phyloP scores from a whole-genome alignment of 2,888 invertebrate species.

The Heliconius erato region DNA sequence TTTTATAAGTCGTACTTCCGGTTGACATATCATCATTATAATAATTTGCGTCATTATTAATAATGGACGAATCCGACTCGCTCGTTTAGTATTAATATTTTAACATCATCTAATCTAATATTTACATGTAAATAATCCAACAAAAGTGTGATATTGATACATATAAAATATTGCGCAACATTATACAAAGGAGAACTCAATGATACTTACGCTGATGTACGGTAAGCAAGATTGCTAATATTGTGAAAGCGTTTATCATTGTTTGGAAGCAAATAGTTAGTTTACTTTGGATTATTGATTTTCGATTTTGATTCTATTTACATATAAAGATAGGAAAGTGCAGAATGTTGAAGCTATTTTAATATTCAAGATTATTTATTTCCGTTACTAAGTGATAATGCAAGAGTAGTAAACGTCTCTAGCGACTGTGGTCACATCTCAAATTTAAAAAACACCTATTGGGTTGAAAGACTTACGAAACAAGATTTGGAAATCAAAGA shows the following conservation, averaged over 20 bases:
- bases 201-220: neutral
- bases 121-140: too few relatives aligned
- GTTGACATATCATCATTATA: too few relatives aligned
- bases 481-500: conserved; percentile 52
- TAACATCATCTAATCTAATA: too few relatives aligned
- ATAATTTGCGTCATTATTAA: too few relatives aligned
- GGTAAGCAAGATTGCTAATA: conserved; percentile 9
- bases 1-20: neutral
- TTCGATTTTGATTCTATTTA: conserved; percentile 16
- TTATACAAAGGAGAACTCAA: neutral
- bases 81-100: too few relatives aligned
- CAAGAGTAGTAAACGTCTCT: conserved; percentile 57
- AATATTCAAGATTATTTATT: conserved; percentile 56
- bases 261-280: neutral
- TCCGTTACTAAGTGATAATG: conserved; percentile 56
- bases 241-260: conserved; percentile 1
- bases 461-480: conserved; percentile 56
- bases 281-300: conserved; percentile 4
- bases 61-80: too few relatives aligned
- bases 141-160: too few relatives aligned
- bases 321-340: neutral
- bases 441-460: conserved; percentile 55
- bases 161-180: neutral
- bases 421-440: conserved; percentile 56
- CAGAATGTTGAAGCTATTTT: conserved; percentile 48